Base-by-base conservation (phyloP, 2,888 invertebrate species). In the Eurois occulta region DNA sequence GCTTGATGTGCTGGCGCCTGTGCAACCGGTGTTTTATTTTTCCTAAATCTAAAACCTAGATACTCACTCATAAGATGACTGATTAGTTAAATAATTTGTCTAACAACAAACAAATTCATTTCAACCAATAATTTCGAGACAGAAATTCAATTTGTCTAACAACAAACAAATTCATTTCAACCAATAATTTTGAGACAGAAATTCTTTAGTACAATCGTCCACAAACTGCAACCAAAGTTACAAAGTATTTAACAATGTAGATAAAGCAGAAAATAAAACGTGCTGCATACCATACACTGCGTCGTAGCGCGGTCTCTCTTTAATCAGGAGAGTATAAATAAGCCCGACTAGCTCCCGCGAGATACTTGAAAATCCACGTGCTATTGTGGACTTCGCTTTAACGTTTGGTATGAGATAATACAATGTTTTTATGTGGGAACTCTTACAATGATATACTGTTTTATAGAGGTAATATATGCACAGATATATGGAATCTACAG, bases 241-340 rank as follows among this genome's bases (percentile, higher is more conserved):
- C 68, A 41, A 38, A 70, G 24, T 52, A 69, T 77, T 72, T 77
- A 80, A 73, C 73, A n/a, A n/a, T n/a, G n/a, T 74, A 72, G 32
- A 76, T 69, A 69, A 80, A 64, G 64, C 46, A 62, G 55, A 71
- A 80, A 80, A 84, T 72, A 85, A 81, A 81, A 74, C 46, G 72
- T 5, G 6, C 46, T 79, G 65, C 75, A 81, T 85, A 79, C 76
- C 76, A 85, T 79, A 72, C 75, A 85, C 82, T 85, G 43, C 13
- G 46, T 72, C 28, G 55, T 65, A 73, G 52, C 55, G 70, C 66
- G 66, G 64, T 76, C 70, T 67, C 78, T 55, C 86, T 87, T 88
- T 90, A 91, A 91, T 91, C 89, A 91, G 86, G 86, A 87, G 82
- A 85, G 80, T 87, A 89, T 89, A 90, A 91, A 91, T 87, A 90